Evolutionary conservation across 2,113 vertebrate species (phyloP).

Genomic region (Callipepla squamata): DNA sequence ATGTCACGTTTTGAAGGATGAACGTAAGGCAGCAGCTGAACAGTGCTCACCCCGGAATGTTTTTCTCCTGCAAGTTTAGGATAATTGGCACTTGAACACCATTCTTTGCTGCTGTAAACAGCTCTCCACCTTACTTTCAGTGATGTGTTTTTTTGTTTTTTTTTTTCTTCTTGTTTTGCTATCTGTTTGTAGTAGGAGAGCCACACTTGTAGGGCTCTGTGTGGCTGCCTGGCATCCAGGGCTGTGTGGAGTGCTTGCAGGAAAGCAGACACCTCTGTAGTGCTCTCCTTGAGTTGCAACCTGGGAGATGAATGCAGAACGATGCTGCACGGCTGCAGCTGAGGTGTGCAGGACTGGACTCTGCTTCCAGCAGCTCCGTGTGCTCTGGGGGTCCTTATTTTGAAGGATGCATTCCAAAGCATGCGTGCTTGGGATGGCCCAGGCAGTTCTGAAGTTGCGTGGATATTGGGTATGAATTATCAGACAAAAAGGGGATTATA

Average conservation of each 20-base stretch:
- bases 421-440: accelerated
- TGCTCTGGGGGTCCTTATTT: accelerated
- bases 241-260: too few species aligned
- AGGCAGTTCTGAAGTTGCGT: not conserved
- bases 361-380: not conserved
- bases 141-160: accelerated
- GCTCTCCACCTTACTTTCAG: not conserved
- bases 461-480: not conserved
- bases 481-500: accelerated
- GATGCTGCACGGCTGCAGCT: too few species aligned
- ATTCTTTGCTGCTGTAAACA: not conserved
- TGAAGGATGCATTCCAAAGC: accelerated
- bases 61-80: not conserved
- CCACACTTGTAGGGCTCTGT: not conserved
- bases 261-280: accelerated
- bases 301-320: too few species aligned
- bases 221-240: not conserved
- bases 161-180: not conserved
- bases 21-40: not conserved
- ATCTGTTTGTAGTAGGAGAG: not conserved
- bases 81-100: not conserved
- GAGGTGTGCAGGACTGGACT: not conserved
- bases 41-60: not conserved
- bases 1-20: not conserved
- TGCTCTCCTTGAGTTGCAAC: accelerated